These are phyloP conservation scores for Nothoprocta perdicaria DNA, from an alignment of 2,113 vertebrate genomes.

Conservation along the genomic window DNA sequence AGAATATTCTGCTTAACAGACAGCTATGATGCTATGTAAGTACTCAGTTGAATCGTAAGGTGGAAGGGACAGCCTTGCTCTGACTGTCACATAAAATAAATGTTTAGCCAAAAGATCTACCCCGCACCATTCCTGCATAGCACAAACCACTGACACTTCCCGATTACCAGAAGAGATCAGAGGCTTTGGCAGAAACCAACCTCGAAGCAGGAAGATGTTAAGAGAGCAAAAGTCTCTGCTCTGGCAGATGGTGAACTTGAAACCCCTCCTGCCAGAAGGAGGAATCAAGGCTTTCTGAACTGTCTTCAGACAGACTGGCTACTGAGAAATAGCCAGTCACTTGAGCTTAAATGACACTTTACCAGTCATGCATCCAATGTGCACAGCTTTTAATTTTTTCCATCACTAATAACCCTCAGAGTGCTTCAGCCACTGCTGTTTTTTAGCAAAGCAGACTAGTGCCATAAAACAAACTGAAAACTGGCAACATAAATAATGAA, in stretches of 20 bases:
- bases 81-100: not conserved
- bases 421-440: not conserved
- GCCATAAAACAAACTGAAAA: not conserved
- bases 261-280: not conserved
- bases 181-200: not conserved
- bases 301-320: not conserved
- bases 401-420: not conserved
- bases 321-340: not conserved
- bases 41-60: not conserved
- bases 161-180: not conserved
- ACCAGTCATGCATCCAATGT: not conserved
- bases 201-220: not conserved
- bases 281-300: not conserved
- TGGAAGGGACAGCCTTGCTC: not conserved
- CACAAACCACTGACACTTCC: not conserved
- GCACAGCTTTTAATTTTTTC: not conserved
- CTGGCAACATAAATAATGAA: not conserved
- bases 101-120: not conserved
- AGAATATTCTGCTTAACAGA: not conserved
- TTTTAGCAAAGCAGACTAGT: not conserved
- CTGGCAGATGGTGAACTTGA: not conserved
- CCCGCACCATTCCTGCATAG: not conserved
- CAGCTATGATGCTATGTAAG: not conserved
- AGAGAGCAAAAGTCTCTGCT: not conserved
- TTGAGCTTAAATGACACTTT: not conserved